These are phyloP conservation scores for roundworm (Caenorhabditis elegans) DNA, from an alignment of 1,140 invertebrate species.

Conservation along the genomic window WBcel235 BX284605.5:1142001-1142500, in stretches of 20 bases:
- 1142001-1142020: neutral
- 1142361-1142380: too few species aligned
- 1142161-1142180: neutral
- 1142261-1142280: too few species aligned
- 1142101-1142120: neutral
- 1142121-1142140: neutral
- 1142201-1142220: too few species aligned
- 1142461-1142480: too few species aligned
- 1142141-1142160: constrained; percentile 4
- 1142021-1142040: neutral
- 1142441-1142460: too few species aligned
- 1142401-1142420: too few species aligned
- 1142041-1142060: constrained; percentile 7
- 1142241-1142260: too few species aligned
- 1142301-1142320: neutral
- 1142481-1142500: too few species aligned
- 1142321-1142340: neutral
- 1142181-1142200: neutral
- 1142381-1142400: too few species aligned
- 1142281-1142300: neutral
- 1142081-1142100: neutral
- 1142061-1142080: neutral
- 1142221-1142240: too few species aligned
- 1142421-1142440: too few species aligned
- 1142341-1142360: too few species aligned